Percentiles rank a stretch among this genome's conserved stretches.
phyloP scores from a whole-genome alignment of 2,888 invertebrate species.

The Phyto melanocephala region DNA sequence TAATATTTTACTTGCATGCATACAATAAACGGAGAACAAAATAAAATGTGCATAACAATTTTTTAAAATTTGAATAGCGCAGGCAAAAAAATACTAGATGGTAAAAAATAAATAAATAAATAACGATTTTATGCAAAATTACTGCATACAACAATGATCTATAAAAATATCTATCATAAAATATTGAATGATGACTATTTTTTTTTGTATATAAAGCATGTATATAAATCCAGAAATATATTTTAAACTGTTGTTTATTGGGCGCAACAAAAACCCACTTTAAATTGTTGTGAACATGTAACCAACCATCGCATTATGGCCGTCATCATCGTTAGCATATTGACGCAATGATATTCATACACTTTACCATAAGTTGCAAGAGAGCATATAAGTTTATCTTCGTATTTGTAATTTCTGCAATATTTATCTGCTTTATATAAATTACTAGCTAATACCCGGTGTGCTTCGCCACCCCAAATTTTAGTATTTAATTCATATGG shows the following conservation, averaged over 20 bases:
- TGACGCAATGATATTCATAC: constrained; percentile 45
- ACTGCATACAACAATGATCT: constrained; percentile 36
- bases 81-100: background rate
- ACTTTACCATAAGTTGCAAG: no score
- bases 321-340: constrained; percentile 28
- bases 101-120: background rate
- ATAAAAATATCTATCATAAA: constrained; percentile 42
- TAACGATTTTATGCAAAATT: constrained; percentile 11
- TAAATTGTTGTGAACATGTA: constrained; percentile 13
- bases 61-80: background rate
- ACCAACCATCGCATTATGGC: constrained; percentile 16
- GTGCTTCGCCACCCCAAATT: no score
- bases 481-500: no score
- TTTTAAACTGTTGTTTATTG: constrained; percentile 40
- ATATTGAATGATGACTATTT: constrained; percentile 15
- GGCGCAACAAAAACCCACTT: background rate
- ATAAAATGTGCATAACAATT: no score
- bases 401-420: no score
- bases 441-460: no score
- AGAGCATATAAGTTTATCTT: no score
- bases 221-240: constrained; percentile 17
- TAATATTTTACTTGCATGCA: background rate
- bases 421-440: no score
- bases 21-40: background rate
- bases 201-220: background rate